These are phyloP conservation scores for Diorhabda elongata DNA, from an alignment of 1,140 invertebrate genomes.

Conservation along the genomic window DNA sequence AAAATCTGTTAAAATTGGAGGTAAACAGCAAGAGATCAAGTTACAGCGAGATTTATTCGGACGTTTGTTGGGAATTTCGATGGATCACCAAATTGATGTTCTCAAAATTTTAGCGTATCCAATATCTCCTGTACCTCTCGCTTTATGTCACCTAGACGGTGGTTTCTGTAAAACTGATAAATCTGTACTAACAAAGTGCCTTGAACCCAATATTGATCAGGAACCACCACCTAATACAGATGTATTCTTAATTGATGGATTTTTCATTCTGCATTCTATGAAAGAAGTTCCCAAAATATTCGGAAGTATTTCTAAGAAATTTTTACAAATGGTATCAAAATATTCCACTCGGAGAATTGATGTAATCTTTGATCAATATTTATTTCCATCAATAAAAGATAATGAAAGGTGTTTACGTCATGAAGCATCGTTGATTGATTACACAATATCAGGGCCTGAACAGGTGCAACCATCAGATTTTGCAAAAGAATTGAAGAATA, in stretches of 20 bases:
- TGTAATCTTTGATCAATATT: conserved; percentile 8
- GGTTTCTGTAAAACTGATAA: conserved; percentile 41
- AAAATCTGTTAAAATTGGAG: conserved; percentile 12
- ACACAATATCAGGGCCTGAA: conserved; percentile 3
- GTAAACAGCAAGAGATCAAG: too few species aligned
- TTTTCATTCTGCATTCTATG: too few species aligned
- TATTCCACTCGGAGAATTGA: too few species aligned
- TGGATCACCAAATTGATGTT: conserved; percentile 23
- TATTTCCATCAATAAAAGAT: conserved; percentile 29
- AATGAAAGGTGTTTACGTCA: conserved; percentile 20
- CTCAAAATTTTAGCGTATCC: conserved; percentile 23
- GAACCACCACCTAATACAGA: too few species aligned
- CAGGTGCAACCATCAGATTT: conserved; percentile 23
- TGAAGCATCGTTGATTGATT: conserved; percentile 4
- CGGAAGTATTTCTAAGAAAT: too few species aligned
- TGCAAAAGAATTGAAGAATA: not conserved
- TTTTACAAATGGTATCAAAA: too few species aligned
- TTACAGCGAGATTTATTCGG: too few species aligned
- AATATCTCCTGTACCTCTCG: conserved; percentile 21
- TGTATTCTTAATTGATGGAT: too few species aligned
- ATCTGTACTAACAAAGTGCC: conserved; percentile 25
- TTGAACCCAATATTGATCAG: too few species aligned
- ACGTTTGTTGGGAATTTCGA: conserved; percentile 21
- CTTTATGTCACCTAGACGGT: conserved; percentile 43
- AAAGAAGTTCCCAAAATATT: too few species aligned